A percentile compares a stretch with the other conserved stretches of the same genome.
Conservation (phyloP, 2,797 vertebrate genomes). For the Myotis planiceps region DNA sequence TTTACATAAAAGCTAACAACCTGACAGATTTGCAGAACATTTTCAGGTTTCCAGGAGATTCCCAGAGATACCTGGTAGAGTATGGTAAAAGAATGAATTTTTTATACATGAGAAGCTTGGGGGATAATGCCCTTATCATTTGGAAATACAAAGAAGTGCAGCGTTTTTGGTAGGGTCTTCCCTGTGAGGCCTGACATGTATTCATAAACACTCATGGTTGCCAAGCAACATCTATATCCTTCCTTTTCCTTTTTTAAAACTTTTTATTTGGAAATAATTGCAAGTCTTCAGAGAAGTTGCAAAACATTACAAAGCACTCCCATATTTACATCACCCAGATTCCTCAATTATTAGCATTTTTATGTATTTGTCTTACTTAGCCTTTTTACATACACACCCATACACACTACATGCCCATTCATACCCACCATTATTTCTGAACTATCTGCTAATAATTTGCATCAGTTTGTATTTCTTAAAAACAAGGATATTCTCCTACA, state of each 20-base stretch:
- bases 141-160: background rate
- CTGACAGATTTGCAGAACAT: background rate
- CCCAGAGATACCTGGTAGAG: background rate
- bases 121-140: background rate
- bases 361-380: background rate
- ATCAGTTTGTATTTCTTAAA: background rate
- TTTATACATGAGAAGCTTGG: background rate
- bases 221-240: conserved; percentile 31
- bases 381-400: background rate
- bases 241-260: background rate
- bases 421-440: background rate
- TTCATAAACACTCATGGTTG: conserved; percentile 55
- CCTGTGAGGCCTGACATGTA: background rate
- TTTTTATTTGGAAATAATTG: conserved; percentile 43
- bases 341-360: background rate
- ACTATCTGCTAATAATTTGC: background rate
- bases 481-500: background rate
- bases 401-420: background rate
- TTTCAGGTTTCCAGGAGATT: conserved; percentile 9
- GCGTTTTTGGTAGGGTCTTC: background rate
- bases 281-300: conserved; percentile 41
- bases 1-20: conserved; percentile 35
- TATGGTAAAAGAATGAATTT: background rate
- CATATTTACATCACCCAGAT: background rate
- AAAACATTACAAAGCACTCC: conserved; percentile 1